A percentile compares a stretch with the other conserved stretches of the same genome.
phyloP scores from a whole-genome alignment of 2,797 vertebrate genomes.

The Hafferia zeledoni region DNA sequence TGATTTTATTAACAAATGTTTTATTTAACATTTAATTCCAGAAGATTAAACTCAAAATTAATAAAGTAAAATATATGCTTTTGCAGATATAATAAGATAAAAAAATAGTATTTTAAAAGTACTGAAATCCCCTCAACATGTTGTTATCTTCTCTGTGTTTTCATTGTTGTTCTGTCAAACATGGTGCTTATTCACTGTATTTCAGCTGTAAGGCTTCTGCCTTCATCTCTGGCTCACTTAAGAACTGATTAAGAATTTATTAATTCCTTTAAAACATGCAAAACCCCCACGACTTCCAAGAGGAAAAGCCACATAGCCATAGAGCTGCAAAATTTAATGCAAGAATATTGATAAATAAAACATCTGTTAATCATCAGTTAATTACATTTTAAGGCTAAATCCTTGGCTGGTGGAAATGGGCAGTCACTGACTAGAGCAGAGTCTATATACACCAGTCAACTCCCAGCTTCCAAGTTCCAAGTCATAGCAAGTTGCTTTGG shows the following conservation, averaged over 20 bases:
- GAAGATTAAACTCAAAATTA: slow-evolving; percentile 3
- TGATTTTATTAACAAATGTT: slow-evolving; percentile 38
- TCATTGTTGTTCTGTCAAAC: background rate
- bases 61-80: slow-evolving; percentile 18
- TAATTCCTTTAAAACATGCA: slow-evolving; percentile 44
- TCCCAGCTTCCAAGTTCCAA: background rate
- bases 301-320: background rate
- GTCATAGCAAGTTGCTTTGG: background rate
- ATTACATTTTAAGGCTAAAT: background rate
- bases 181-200: background rate
- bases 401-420: background rate
- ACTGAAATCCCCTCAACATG: background rate
- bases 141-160: background rate
- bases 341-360: background rate
- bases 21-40: slow-evolving; percentile 7
- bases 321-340: background rate
- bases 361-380: background rate
- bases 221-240: background rate
- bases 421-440: background rate
- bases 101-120: background rate
- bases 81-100: background rate
- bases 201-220: background rate
- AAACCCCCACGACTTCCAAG: background rate
- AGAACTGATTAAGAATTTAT: slow-evolving; percentile 4
- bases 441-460: background rate